Evolutionary conservation across 2,888 invertebrate genomes (phyloP), one percentile per base, ranked within the genome.

Genomic region (Agrilus cyanescens): DNA sequence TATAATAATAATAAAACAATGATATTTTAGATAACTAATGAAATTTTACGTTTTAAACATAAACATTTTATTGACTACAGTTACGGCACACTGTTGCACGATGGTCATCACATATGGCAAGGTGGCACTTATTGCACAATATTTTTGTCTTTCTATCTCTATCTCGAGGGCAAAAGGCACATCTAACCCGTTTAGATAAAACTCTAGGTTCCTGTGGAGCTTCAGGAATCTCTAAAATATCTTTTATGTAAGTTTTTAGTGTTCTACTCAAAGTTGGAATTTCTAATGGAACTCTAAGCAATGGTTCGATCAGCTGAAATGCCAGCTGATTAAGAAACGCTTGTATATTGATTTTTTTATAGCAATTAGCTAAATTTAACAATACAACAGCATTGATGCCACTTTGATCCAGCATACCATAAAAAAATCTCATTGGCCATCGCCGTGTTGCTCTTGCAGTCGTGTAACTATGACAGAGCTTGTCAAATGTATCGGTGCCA

Each of bases 311-410:
- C 25, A 37, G 16, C 12, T 37, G 37, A 20, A 16, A 37, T 12
- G 37, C 12, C 12, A 37, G 13, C 25, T 16, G 12, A 37, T 37
- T 18, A 12, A 37, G 16, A 37, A 12, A 37, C 8, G n/a, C 12
- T 14, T 12, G 16, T 37, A 15, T 37, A 18, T 37, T 37, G 20
- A 37, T 37, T 37, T 12, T 16, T n/a, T 12, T 12, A 10, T 15
- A 12, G n/a, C 10, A 8, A 37, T 37, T 37, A 12, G 37, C 15
- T 20, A 37, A 18, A 12, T 37, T 37, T 12, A 37, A 15, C 16
- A 37, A 37, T 10, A 37, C 18, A 12, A n/a, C 18, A 12, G 48
- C 38, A 43, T 54, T 55, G 1, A 46, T 41, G 12, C 20, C 36
- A n/a, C 42, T 33, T 3, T 46, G 42, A 43, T 46, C 42, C 18